Evolutionary conservation across 2,797 vertebrate genomes (phyloP).

Genomic region (Microhierax caerulescens): DNA sequence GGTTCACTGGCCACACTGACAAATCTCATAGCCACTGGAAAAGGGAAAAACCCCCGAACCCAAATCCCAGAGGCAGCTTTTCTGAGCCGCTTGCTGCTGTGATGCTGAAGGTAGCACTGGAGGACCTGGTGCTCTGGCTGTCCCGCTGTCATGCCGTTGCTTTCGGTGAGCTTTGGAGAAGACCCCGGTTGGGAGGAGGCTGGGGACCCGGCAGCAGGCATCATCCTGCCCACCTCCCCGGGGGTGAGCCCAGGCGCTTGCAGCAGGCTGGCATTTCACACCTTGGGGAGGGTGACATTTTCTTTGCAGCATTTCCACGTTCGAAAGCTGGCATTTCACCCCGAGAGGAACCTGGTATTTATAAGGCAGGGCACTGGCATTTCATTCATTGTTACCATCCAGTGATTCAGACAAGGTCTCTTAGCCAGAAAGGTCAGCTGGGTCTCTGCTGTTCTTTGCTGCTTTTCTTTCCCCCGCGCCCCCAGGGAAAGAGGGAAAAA

Average conservation of each 20-base stretch:
- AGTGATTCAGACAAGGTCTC: constrained; percentile 64
- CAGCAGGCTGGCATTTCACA: constrained; percentile 55
- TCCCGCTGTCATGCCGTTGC: rapidly evolving
- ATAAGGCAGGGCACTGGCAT: constrained; percentile 64
- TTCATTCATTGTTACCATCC: constrained; percentile 69
- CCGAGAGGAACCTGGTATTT: constrained; percentile 66
- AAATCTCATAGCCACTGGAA: background rate
- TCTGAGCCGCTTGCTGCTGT: background rate
- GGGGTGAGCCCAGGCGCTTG: background rate
- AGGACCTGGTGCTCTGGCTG: background rate
- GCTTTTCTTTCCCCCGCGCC: background rate
- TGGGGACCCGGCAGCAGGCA: background rate
- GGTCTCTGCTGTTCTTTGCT: constrained; percentile 44
- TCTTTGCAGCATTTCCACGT: constrained; percentile 32
- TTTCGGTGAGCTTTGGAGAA: background rate
- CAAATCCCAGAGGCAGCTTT: background rate
- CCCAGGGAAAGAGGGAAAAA: background rate
- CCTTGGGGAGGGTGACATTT: constrained; percentile 67
- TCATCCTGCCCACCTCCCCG: background rate
- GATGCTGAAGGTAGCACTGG: background rate
- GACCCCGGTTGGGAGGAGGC: rapidly evolving
- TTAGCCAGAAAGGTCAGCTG: constrained; percentile 63
- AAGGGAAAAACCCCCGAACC: background rate
- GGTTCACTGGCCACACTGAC: background rate
- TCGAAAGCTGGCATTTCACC: constrained; percentile 61